These are phyloP conservation scores for Cotesia chilonis DNA, from an alignment of 1,140 invertebrate genomes.

Conservation along the genomic window DNA sequence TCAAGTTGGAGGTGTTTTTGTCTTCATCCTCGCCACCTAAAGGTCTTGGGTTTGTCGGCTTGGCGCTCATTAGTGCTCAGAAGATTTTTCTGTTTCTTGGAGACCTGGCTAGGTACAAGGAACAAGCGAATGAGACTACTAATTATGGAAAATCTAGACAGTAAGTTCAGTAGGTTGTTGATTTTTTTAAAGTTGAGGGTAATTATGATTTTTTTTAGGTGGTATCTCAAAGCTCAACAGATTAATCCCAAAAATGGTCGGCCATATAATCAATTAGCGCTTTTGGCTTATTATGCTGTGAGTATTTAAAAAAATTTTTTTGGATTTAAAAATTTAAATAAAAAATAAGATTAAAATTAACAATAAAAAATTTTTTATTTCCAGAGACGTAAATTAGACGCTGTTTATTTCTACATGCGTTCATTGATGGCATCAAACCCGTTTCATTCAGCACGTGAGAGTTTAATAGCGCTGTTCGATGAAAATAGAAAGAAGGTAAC, in stretches of 20 bases:
- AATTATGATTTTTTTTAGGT: constrained; percentile 66
- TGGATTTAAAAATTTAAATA: no score
- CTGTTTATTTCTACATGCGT: constrained; percentile 97
- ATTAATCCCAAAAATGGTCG: constrained; percentile 94
- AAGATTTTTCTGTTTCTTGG: constrained; percentile 89
- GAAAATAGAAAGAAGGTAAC: constrained; percentile 91
- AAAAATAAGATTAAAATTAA: no score
- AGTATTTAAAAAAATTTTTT: constrained; percentile 56
- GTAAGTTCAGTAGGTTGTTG: constrained; percentile 58
- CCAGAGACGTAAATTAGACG: constrained; percentile 91
- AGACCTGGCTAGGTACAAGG: constrained; percentile 89
- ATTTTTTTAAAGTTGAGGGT: not conserved
- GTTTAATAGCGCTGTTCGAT: constrained; percentile 87
- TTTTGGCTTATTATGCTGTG: constrained; percentile 89
- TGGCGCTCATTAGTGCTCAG: constrained; percentile 85
- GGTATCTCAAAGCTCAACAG: constrained; percentile 92
- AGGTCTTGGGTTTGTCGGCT: constrained; percentile 74
- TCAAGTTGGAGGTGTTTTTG: constrained; percentile 72
- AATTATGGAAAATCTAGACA: constrained; percentile 88
- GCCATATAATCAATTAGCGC: constrained; percentile 94
- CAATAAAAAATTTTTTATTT: constrained; percentile 45
- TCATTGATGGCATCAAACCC: constrained; percentile 94
- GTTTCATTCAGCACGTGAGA: constrained; percentile 88
- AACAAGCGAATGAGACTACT: constrained; percentile 81
- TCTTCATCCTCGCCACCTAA: constrained; percentile 67